A percentile compares a stretch with the other conserved stretches of the same genome.
Evolutionary conservation across 2,797 vertebrate genomes (phyloP).

Genomic region (Urocyon cinereoargenteus): DNA sequence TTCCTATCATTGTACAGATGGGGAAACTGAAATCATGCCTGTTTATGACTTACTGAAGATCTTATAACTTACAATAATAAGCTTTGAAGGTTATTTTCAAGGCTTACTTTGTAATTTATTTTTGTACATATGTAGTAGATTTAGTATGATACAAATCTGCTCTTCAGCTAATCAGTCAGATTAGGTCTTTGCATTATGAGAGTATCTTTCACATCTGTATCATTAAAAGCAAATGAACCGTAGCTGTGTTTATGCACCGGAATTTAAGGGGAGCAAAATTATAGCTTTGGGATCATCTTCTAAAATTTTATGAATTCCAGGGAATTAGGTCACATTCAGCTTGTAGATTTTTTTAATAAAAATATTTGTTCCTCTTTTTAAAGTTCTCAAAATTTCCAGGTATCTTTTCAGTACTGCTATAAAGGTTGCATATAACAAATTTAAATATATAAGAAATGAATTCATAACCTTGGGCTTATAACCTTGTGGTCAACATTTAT

Average conservation of each 20-base stretch:
- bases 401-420: neutral
- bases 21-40: neutral
- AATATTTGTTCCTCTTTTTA: neutral
- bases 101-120: neutral
- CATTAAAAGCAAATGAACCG: neutral
- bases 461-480: neutral
- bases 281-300: neutral
- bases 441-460: neutral
- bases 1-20: neutral
- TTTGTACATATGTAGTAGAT: neutral
- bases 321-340: neutral
- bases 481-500: neutral
- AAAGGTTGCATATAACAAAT: neutral
- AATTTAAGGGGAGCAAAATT: neutral
- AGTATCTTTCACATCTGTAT: neutral
- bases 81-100: neutral
- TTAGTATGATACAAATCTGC: neutral
- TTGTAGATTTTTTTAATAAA: neutral
- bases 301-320: neutral
- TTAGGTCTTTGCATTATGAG: rapidly evolving
- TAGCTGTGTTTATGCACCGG: neutral
- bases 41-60: neutral
- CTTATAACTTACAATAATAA: neutral
- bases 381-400: neutral
- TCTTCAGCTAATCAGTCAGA: neutral